Evolutionary conservation across 1,140 invertebrate genomes (phyloP).

Genomic region (Drosophila nigrodunni): DNA sequence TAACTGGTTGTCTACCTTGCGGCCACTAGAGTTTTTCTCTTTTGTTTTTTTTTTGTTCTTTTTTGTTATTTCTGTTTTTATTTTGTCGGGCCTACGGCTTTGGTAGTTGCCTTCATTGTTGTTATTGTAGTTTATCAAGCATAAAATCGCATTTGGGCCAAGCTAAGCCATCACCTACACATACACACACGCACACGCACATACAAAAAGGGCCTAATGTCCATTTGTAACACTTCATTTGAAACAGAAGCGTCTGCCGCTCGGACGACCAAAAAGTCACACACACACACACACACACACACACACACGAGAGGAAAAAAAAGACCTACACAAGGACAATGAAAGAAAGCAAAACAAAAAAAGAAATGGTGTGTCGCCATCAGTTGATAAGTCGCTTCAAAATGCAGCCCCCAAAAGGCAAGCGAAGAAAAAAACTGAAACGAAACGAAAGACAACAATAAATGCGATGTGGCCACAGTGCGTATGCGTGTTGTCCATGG

Average conservation of each 20-base stretch:
- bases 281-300: slow-evolving; percentile 33
- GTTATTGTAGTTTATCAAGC: slow-evolving; percentile 79
- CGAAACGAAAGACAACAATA: slow-evolving; percentile 13
- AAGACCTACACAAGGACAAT: neutral
- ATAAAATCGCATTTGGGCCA: slow-evolving; percentile 76
- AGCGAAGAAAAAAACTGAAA: neutral
- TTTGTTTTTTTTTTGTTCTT: slow-evolving; percentile 23
- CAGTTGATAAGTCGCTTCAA: slow-evolving; percentile 46
- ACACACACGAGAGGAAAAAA: neutral
- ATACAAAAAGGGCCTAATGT: slow-evolving; percentile 58
- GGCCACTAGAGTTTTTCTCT: slow-evolving; percentile 5
- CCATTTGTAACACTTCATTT: slow-evolving; percentile 81
- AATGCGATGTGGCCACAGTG: slow-evolving; percentile 25
- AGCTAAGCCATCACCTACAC: slow-evolving; percentile 31
- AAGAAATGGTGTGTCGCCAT: slow-evolving; percentile 19
- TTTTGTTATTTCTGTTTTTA: slow-evolving; percentile 27
- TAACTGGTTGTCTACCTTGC: slow-evolving; percentile 39
- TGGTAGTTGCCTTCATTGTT: slow-evolving; percentile 46
- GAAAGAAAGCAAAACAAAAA: neutral
- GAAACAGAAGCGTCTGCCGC: slow-evolving; percentile 66
- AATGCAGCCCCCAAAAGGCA: slow-evolving; percentile 4
- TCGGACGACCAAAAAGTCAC: slow-evolving; percentile 59
- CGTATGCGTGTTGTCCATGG: slow-evolving; percentile 45
- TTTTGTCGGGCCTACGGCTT: slow-evolving; percentile 48
- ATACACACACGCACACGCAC: slow-evolving; percentile 6